Evolutionary conservation across 2,888 invertebrate species (phyloP), one percentile per base, ranked within the genome.

Genomic region (Aricia artaxerxes): DNA sequence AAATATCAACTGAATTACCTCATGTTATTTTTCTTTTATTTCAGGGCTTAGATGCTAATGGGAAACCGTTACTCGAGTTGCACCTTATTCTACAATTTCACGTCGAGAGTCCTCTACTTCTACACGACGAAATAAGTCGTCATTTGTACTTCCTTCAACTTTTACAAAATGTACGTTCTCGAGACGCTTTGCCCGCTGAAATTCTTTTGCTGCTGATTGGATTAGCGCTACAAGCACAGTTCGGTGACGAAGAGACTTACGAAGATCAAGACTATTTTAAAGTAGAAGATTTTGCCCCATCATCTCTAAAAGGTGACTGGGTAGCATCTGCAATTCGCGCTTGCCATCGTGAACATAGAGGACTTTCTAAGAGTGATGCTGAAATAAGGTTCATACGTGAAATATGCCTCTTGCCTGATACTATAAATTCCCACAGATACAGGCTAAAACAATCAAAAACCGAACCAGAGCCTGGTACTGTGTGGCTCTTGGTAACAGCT

Each of bases 71-170:
- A 82, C 95, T 99, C 87, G 97, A 97, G 86, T 96, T 99, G 90
- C 97, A 98, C 93, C 97, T 99, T 90, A 97, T 98, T 84, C 97
- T 99, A 87, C 98, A 98, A 93, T 98, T 98, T 93, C 98, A 98
- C 94, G 97, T 98, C 87, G 98, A 98, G 94, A 98, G 98, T 88
- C 98, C 98, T 82, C 95, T 98, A 85, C 96, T 98, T 83, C 95
- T 98, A 88, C 97, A 98, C 92, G 98, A 99, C 95, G 98, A 98
- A 88, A 96, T 97, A 85, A 98, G 98, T 79, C 96, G 98, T 81
- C 98, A 98, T 90, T 97, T 99, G 88, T 99, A 99, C 93, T 99
- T 98, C 94, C 95, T 98, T 85, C 99, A 99, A 95, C 95, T 99
- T 89, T 97, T 98, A 82, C 97, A 98, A 93, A 99, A 99, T 94